These are phyloP conservation scores for Euplexia lucipara DNA, from an alignment of 2,888 invertebrate species.

Conservation along the genomic window DNA sequence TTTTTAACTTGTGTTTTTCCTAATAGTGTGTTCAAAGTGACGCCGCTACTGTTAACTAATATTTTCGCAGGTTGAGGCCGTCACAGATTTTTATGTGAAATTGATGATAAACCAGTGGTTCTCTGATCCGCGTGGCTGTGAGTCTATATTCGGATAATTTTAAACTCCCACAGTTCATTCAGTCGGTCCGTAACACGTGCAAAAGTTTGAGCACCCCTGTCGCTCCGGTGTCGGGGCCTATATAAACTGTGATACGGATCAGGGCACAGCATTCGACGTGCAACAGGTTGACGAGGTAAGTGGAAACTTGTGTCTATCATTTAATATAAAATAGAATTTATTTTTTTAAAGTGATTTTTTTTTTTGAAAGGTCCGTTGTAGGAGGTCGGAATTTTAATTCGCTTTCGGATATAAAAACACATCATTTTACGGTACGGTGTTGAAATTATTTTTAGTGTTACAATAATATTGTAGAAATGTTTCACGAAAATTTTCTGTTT, in stretches of 20 bases:
- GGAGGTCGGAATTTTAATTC: not conserved
- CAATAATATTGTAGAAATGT: too few species aligned
- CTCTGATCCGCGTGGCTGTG: too few species aligned
- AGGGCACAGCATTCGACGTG: constrained; percentile 77
- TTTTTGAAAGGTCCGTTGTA: not conserved
- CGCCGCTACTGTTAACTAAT: too few species aligned
- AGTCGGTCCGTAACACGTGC: constrained; percentile 6
- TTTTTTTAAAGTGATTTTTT: not conserved
- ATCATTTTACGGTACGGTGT: not conserved
- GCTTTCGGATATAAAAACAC: not conserved
- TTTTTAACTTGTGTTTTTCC: too few species aligned
- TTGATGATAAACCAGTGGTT: too few species aligned
- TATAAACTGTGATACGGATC: constrained; percentile 78
- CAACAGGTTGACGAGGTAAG: constrained; percentile 88
- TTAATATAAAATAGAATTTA: not conserved
- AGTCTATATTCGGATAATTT: not conserved
- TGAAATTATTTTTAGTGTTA: not conserved
- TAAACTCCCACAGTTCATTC: not conserved
- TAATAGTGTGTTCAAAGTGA: too few species aligned
- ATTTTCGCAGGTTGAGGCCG: too few species aligned
- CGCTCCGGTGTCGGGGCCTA: constrained; percentile 77
- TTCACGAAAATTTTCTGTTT: not conserved
- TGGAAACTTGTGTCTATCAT: constrained; percentile 51
- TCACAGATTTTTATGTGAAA: too few species aligned
- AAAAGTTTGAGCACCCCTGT: constrained; percentile 76